Base-by-base conservation (phyloP, 2,113 vertebrate genomes). In the Calyptomena viridis region DNA sequence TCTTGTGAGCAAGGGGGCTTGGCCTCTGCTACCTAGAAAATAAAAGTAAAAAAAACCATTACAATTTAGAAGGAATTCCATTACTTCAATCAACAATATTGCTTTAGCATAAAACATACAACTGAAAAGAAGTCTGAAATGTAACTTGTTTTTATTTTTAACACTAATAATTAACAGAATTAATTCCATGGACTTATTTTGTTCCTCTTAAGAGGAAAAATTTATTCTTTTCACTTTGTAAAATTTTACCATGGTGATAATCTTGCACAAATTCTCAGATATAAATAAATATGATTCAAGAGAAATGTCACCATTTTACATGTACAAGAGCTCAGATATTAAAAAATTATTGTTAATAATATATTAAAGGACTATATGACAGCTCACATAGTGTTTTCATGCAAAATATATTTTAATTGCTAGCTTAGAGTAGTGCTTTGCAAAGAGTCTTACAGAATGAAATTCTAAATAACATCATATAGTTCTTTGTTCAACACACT, bases 1-100 rank as follows among this genome's bases (percentile, higher is more conserved):
- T 98, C 99, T 98, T 96, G 98, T 98, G 93, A 99, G 98, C 94
- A 99, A 98, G 69, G 99, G 99, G 16, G 98, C 98, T 92, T 98
- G 98, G 91, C 89, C 97, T 97, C 98, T 98, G 80, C 96, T 89
- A 94, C 98, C 99, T 99, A 96, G 87, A 95, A 95, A 96, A 95
- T 56, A 98, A 85, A 84, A 97, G 94, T 79, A 84, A 93, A 94
- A 83, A 94, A 75, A 85, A 5, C 56, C 60, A 95, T 95, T 95
- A 97, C 78, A 92, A 93, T 94, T 91, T 73, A 91, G 89, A 94
- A 97, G 78, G 66, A 90, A 92, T 80, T 92, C 23, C 25, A 46
- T 52, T 3, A 68, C n/a, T 89, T 88, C 79, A 92, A 46, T 64
- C 40, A 96, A 79, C 28, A 55, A 25, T 49, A 89, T n/a, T 44